A percentile compares a stretch with the other conserved stretches of the same genome.
Conservation (phyloP, 2,888 invertebrate species). For the Pollenia labialis region DNA sequence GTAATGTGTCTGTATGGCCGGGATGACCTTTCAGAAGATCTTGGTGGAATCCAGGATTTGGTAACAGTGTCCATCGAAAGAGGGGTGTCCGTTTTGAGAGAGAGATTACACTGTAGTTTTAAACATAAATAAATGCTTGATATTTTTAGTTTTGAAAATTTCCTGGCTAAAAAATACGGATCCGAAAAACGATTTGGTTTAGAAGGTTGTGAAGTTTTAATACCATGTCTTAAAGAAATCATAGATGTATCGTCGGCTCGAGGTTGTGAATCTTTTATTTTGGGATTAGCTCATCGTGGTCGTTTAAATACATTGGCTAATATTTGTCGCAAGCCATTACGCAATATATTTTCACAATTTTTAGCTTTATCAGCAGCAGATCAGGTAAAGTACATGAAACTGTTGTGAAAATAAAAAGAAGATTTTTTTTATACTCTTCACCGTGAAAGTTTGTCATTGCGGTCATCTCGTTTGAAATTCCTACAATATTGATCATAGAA, state of each 20-base stretch:
- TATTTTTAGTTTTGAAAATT: conserved; percentile 94
- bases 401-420: background rate
- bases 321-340: conserved; percentile 95
- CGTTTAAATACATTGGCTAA: conserved; percentile 94
- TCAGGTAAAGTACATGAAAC: conserved; percentile 77
- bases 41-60: too few species aligned
- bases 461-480: background rate
- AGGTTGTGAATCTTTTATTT: conserved; percentile 98
- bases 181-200: conserved; percentile 99
- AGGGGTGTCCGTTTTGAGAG: too few species aligned
- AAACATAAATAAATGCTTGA: background rate
- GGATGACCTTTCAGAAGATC: too few species aligned
- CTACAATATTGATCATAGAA: too few species aligned
- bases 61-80: too few species aligned
- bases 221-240: conserved; percentile 99
- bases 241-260: conserved; percentile 98
- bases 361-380: conserved; percentile 92
- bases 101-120: too few species aligned
- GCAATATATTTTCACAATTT: conserved; percentile 96
- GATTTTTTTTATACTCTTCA: too few species aligned
- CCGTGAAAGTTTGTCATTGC: background rate
- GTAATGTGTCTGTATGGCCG: too few species aligned
- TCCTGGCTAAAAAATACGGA: conserved; percentile 99
- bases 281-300: conserved; percentile 96
- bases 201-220: conserved; percentile 99